phyloP scores from a whole-genome alignment of 2,797 vertebrate species.

The Rhinogobio ventralis region DNA sequence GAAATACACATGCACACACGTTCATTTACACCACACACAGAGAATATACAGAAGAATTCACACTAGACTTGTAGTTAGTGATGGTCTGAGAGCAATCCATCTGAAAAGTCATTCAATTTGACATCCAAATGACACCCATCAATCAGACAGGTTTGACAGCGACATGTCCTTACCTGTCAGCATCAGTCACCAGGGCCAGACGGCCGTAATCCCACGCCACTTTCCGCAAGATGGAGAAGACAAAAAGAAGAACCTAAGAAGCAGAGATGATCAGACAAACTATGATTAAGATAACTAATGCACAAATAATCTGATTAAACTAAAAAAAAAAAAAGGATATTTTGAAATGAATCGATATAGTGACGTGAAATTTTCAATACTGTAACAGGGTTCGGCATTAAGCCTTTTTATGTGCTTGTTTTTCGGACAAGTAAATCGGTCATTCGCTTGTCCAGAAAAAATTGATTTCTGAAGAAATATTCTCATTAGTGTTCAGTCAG shows the following conservation, averaged over 20 bases:
- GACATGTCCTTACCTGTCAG: conserved; percentile 86
- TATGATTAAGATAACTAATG: not conserved
- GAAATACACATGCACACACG: not conserved
- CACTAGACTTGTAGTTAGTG: not conserved
- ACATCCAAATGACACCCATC: not conserved
- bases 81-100: not conserved
- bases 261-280: not conserved
- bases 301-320: not conserved
- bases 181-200: conserved; percentile 93
- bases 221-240: conserved; percentile 94
- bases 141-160: not conserved
- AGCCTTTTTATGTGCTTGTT: no score
- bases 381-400: not conserved
- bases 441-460: no score
- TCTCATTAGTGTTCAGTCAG: no score
- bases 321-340: not conserved
- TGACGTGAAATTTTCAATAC: no score
- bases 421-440: no score
- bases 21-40: not conserved
- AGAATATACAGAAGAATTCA: not conserved
- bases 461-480: no score
- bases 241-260: conserved; percentile 88
- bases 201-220: conserved; percentile 97
- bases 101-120: not conserved
- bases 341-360: not conserved